A percentile compares a stretch with the other conserved stretches of the same genome.
These are phyloP conservation scores for Drosophila pachea DNA, from an alignment of 1,140 invertebrate species.

Conservation along the genomic window DNA sequence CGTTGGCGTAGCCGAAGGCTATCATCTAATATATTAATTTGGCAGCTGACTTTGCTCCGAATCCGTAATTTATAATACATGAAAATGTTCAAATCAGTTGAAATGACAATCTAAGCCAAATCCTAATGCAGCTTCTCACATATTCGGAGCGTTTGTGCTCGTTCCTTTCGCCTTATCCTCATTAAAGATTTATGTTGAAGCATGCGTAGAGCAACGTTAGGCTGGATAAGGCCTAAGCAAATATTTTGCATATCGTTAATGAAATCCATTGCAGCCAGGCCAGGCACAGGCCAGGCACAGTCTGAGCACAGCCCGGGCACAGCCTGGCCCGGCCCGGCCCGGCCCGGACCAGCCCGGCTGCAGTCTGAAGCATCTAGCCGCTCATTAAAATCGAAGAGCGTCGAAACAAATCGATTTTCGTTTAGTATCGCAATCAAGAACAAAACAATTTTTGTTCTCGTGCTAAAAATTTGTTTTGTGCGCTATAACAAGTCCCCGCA, in stretches of 20 bases:
- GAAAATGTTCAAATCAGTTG: background rate
- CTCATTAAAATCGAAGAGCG: constrained; percentile 52
- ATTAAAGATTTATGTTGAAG: constrained; percentile 28
- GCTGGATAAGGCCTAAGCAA: constrained; percentile 4
- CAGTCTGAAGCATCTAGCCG: constrained; percentile 49
- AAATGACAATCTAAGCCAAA: constrained; percentile 23
- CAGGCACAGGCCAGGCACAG: too few relatives aligned
- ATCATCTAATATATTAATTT: too few relatives aligned
- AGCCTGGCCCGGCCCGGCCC: background rate
- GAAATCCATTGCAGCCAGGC: constrained; percentile 34
- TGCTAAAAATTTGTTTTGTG: constrained; percentile 76
- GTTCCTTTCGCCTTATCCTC: constrained; percentile 2
- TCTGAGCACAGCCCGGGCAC: too few relatives aligned
- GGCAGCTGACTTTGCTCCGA: too few relatives aligned
- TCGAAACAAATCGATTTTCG: constrained; percentile 71
- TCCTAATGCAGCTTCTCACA: constrained; percentile 7
- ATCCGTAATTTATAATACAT: too few relatives aligned
- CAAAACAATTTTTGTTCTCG: constrained; percentile 64
- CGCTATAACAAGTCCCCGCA: constrained; percentile 71
- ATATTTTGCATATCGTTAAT: constrained; percentile 64
- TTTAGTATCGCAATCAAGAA: constrained; percentile 76
- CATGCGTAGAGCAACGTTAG: background rate
- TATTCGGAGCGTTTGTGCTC: background rate
- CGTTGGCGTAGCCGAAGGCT: too few relatives aligned
- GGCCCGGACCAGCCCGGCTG: background rate